phyloP scores from a whole-genome alignment of 2,797 vertebrate species.

The Hozukius guyotensis region DNA sequence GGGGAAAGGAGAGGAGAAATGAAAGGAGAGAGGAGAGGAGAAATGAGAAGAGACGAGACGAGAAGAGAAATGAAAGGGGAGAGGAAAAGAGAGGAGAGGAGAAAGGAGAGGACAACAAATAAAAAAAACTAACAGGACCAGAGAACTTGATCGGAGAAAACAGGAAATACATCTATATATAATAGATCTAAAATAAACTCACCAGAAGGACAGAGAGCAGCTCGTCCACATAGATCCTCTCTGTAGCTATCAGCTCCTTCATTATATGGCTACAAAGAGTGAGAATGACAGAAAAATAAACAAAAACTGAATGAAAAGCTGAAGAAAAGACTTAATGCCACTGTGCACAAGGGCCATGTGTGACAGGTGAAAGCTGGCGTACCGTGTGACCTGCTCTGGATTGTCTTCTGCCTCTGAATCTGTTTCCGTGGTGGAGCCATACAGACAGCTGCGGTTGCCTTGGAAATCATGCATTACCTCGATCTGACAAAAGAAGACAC shows the following conservation, averaged over 20 bases:
- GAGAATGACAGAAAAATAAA: background rate
- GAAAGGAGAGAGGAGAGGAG: too few relatives aligned
- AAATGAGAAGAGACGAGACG: too few relatives aligned
- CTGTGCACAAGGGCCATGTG: background rate
- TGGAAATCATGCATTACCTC: conserved; percentile 92
- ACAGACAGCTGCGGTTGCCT: conserved; percentile 87
- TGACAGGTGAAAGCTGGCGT: conserved; percentile 7
- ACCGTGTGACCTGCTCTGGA: conserved; percentile 90
- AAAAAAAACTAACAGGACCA: background rate
- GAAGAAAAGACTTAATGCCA: too few relatives aligned
- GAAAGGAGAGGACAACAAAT: background rate
- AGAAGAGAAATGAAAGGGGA: background rate
- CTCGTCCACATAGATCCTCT: conserved; percentile 93
- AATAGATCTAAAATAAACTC: conserved; percentile 50
- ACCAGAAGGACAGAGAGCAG: conserved; percentile 93
- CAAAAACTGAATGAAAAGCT: background rate
- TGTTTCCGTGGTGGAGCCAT: conserved; percentile 75
- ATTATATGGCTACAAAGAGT: conserved; percentile 87
- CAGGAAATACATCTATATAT: background rate
- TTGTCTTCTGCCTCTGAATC: conserved; percentile 88
- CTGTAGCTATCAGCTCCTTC: conserved; percentile 94
- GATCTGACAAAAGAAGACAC: conserved; percentile 78
- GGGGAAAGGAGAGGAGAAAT: background rate
- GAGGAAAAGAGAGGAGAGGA: background rate
- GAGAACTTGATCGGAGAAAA: background rate